Evolutionary conservation across 2,797 vertebrate species (phyloP), one percentile per base, ranked within the genome.

Genomic region (Parauchenoglanis ngamensis): DNA sequence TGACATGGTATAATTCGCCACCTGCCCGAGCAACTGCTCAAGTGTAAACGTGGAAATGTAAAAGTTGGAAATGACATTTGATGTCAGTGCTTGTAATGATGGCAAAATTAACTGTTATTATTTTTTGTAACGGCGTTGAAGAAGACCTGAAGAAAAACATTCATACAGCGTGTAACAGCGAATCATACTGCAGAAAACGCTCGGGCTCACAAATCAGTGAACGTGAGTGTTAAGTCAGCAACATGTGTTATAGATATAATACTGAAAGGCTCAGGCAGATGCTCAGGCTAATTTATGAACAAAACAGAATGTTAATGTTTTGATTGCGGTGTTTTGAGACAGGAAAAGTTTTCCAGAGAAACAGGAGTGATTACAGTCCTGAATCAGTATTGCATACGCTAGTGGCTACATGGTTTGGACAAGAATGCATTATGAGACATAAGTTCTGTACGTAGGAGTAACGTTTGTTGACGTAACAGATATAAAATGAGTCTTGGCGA

Each of bases 1-100:
- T 17, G 46, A n/a, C 6, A 17, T 3, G 3, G 25, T 17, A 28
- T 54, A 76, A 54, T 76, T n/a, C 73, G 52, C 73, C 73, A 54
- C n/a, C 73, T 76, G 73, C 12, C 25, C 52, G 12, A 76, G 46
- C 73, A 28, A 52, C 73, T 76, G 73, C 73, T 49, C 73, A n/a
- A 76, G 25, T 28, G 46, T n/a, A 28, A 25, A 21, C 35, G 52
- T 4, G 23, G 28, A 57, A 57, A 78, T 3, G 13, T 77, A 56
- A 31, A 78, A 57, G 17, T 35, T 21, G 52, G 76, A 78, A 52
- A 77, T 56, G 7, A 77, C 56, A 11, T 78, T 78, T 31, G 17
- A 28, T 35, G 28, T 12, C 52, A 35, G 3, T 78, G 76, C 8
- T 57, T 78, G 52, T 21, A 21, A 35, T 5, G 7, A 78, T 57